These are phyloP conservation scores for Podarcis cretensis DNA, from an alignment of 2,113 vertebrate species.

Conservation along the genomic window DNA sequence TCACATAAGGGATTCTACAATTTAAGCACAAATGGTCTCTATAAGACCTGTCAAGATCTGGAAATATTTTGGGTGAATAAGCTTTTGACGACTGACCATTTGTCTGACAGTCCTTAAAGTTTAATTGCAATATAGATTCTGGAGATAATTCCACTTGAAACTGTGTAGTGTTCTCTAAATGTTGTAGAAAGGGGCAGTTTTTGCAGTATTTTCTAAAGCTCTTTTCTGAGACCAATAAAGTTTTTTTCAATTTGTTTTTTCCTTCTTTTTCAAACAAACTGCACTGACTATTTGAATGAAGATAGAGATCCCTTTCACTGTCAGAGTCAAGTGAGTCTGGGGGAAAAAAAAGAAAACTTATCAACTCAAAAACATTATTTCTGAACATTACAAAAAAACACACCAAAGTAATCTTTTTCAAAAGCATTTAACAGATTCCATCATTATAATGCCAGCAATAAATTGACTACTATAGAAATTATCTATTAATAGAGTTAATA, in stretches of 20 bases:
- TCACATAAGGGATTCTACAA: neutral
- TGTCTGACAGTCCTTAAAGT: neutral
- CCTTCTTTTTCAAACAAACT: neutral
- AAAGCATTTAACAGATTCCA: neutral
- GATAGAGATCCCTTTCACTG: neutral
- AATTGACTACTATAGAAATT: neutral
- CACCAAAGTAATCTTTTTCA: neutral
- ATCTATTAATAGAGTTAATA: neutral
- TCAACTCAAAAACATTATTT: neutral
- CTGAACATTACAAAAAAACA: neutral
- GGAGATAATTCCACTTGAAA: neutral
- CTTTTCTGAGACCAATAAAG: neutral
- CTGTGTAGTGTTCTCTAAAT: neutral
- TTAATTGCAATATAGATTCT: neutral
- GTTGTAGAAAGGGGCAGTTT: neutral
- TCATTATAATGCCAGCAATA: neutral
- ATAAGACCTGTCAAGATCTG: neutral
- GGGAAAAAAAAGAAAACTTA: neutral
- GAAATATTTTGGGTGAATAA: neutral
- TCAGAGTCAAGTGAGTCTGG: slow-evolving; percentile 12
- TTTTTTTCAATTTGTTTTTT: neutral
- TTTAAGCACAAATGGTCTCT: neutral
- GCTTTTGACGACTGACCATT: neutral
- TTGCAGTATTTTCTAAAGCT: neutral
- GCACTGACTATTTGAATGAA: neutral